These are phyloP conservation scores for Beaufortia kweichowensis DNA, from an alignment of 2,113 vertebrate species.

Conservation along the genomic window DNA sequence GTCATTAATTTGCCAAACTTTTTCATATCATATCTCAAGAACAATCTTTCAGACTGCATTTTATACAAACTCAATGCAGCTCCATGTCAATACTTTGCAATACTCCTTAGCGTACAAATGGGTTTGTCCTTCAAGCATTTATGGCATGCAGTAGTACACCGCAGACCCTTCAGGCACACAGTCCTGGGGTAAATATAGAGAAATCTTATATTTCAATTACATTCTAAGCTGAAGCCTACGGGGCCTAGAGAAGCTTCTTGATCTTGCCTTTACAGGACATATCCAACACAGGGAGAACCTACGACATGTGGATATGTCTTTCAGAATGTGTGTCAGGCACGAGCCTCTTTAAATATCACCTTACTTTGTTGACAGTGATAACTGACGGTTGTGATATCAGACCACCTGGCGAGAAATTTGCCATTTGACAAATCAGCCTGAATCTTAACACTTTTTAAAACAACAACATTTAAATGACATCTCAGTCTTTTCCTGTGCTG, in stretches of 20 bases:
- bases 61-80: no score
- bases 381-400: slow-evolving; percentile 2
- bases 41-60: no score
- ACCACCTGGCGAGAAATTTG: slow-evolving; percentile 9
- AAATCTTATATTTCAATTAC: slow-evolving; percentile 23
- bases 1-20: no score
- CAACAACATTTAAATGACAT: no score
- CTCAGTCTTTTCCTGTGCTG: not conserved
- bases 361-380: slow-evolving; percentile 33
- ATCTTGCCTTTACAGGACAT: slow-evolving; percentile 20
- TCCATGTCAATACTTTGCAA: not conserved
- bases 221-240: slow-evolving; percentile 2
- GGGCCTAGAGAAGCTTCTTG: not conserved
- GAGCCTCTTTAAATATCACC: slow-evolving; percentile 8
- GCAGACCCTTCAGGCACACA: not conserved
- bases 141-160: slow-evolving; percentile 31
- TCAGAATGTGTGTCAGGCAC: slow-evolving; percentile 33
- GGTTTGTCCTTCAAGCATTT: slow-evolving; percentile 24
- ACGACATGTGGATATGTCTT: slow-evolving; percentile 4
- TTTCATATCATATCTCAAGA: no score
- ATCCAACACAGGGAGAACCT: not conserved
- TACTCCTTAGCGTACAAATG: not conserved
- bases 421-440: not conserved
- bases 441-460: not conserved
- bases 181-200: slow-evolving; percentile 31